Base-by-base conservation (phyloP, 2,888 invertebrate genomes). In the Epistrophe eligans region DNA sequence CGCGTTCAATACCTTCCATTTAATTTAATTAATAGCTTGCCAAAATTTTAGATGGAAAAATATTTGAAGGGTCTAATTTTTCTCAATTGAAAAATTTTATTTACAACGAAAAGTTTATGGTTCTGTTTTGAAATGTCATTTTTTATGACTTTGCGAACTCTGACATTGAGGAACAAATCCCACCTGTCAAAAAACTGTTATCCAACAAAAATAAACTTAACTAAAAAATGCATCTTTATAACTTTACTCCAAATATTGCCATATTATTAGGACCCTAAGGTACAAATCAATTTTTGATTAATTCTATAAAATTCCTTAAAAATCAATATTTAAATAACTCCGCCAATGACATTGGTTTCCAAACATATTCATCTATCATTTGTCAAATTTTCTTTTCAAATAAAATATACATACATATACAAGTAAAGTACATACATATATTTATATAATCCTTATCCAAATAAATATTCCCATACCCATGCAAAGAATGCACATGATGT, bases 291-390 rank as follows among this genome's bases (percentile, higher is more conserved):
- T 17, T 58, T 58, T 35, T 35, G 2, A 10, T 17, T 24, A 2
- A 24, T 24, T 24, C 24, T 24, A 24, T 24, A 24, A 2, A 24
- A 24, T 11, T 38, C 11, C 17, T 58, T 58, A 24, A n/a, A 62
- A 43, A 9, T 62, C 62, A 62, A 62, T 62, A 19, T 62, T 43
- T 15, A n/a, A 62, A 40, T 1, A 43, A 40, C 60, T 24, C 15
- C 38, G 32, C 48, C 66, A 50, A 67, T 67, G 67, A 50, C 67
- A 67, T 67, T 67, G 32, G 17, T 35, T 50, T 50, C 15, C 67
- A 50, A 32, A 19, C 8, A 50, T 13, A 32, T 66, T 24, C 40
- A 58, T 58, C 57, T n/a, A 17, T 2, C 55, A 38, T 58, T 6
- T 62, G n/a, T 15, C 7, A 10, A 64, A 64, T 28, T 67, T 50